Evolutionary conservation across 2,797 vertebrate genomes (phyloP).

Genomic region (Accipiter badius): DNA sequence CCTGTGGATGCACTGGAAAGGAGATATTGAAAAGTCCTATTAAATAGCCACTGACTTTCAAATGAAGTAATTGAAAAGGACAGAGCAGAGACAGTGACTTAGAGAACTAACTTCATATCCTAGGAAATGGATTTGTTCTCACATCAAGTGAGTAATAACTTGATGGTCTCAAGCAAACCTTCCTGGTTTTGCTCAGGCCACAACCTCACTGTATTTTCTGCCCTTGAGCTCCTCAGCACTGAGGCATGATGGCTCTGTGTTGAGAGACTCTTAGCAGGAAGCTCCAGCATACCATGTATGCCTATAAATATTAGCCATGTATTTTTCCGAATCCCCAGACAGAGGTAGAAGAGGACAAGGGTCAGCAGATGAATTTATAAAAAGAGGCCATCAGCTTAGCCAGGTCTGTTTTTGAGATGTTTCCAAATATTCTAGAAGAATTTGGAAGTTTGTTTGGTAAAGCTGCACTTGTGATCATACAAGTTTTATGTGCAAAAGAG

Average conservation of each 20-base stretch:
- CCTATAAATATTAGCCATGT: background rate
- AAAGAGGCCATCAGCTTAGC: background rate
- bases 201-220: background rate
- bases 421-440: background rate
- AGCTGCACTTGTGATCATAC: background rate
- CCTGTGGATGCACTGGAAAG: background rate
- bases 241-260: background rate
- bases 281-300: rapidly evolving
- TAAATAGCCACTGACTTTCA: background rate
- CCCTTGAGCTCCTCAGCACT: background rate
- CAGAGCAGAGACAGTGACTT: background rate
- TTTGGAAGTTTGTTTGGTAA: background rate
- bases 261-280: background rate
- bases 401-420: background rate
- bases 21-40: background rate
- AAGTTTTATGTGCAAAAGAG: background rate
- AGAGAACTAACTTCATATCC: background rate
- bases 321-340: background rate
- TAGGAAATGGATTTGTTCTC: background rate
- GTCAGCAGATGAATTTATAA: background rate
- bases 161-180: background rate
- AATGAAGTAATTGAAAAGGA: background rate
- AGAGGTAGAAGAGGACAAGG: background rate
- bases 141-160: background rate
- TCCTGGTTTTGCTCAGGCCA: background rate